Percentiles rank a stretch among this genome's conserved stretches.
These are phyloP conservation scores for Emydoidea blandingii DNA, from an alignment of 2,797 vertebrate genomes.

Conservation along the genomic window DNA sequence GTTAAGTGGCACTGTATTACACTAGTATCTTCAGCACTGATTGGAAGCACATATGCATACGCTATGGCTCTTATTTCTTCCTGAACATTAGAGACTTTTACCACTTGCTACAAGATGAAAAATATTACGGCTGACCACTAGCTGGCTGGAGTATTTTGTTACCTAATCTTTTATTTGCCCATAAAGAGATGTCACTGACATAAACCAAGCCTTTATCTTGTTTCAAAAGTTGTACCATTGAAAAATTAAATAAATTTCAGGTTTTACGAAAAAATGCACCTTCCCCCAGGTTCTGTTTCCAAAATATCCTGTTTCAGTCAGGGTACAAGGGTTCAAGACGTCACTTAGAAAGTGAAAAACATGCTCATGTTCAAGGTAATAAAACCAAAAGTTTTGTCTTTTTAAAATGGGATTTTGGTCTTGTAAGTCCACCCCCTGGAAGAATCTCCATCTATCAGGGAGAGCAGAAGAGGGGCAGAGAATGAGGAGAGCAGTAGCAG, in stretches of 20 bases:
- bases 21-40: background rate
- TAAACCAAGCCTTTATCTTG: background rate
- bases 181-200: background rate
- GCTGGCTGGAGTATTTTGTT: background rate
- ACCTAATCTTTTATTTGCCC: background rate
- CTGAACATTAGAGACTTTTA: background rate
- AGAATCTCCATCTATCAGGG: accelerated
- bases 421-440: background rate
- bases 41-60: background rate
- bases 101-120: background rate
- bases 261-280: background rate
- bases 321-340: background rate
- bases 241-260: background rate
- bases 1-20: background rate
- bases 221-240: background rate
- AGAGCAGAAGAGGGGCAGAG: background rate
- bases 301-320: background rate
- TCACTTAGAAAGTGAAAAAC: background rate
- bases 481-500: background rate
- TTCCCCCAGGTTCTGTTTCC: background rate
- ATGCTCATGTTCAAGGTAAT: background rate
- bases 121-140: background rate
- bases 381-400: background rate
- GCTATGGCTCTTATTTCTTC: background rate
- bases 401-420: background rate